These are phyloP conservation scores for Drosophila tripunctata DNA, from an alignment of 2,888 invertebrate genomes.

Conservation along the genomic window DNA sequence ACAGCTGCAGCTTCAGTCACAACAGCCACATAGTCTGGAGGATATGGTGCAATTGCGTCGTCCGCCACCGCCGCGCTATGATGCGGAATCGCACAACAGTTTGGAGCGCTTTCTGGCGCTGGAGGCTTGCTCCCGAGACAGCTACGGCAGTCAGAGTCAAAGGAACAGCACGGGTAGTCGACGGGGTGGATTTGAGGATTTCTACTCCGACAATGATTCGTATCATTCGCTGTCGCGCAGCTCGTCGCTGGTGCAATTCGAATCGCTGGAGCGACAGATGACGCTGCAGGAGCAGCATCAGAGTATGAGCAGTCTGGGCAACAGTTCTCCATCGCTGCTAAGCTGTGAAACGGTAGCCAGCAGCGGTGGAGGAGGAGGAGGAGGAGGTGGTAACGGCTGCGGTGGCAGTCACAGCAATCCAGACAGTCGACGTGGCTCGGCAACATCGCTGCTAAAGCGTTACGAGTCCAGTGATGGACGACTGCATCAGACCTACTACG, in stretches of 20 bases:
- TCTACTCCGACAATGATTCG: slow-evolving; percentile 84
- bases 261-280: slow-evolving; percentile 90
- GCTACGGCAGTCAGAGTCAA: slow-evolving; percentile 69
- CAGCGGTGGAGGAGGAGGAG: slow-evolving; percentile 45
- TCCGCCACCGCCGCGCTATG: slow-evolving; percentile 51
- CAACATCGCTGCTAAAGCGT: slow-evolving; percentile 79
- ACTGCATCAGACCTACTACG: slow-evolving; percentile 83
- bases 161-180: slow-evolving; percentile 75
- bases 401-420: slow-evolving; percentile 69
- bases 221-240: slow-evolving; percentile 89
- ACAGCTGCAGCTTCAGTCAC: slow-evolving; percentile 9
- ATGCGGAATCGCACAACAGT: slow-evolving; percentile 69
- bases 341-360: slow-evolving; percentile 70
- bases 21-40: slow-evolving; percentile 55
- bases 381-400: not conserved
- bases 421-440: slow-evolving; percentile 80
- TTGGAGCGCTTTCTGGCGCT: slow-evolving; percentile 75
- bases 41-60: slow-evolving; percentile 72
- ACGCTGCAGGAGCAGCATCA: slow-evolving; percentile 85
- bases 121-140: slow-evolving; percentile 73
- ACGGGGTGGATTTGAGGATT: slow-evolving; percentile 83
- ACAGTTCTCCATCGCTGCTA: slow-evolving; percentile 83
- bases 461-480: slow-evolving; percentile 82
- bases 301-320: slow-evolving; percentile 81
- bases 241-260: slow-evolving; percentile 93